Evolutionary conservation across 2,797 vertebrate species (phyloP).

Genomic region (Acestrorhynchus altus): DNA sequence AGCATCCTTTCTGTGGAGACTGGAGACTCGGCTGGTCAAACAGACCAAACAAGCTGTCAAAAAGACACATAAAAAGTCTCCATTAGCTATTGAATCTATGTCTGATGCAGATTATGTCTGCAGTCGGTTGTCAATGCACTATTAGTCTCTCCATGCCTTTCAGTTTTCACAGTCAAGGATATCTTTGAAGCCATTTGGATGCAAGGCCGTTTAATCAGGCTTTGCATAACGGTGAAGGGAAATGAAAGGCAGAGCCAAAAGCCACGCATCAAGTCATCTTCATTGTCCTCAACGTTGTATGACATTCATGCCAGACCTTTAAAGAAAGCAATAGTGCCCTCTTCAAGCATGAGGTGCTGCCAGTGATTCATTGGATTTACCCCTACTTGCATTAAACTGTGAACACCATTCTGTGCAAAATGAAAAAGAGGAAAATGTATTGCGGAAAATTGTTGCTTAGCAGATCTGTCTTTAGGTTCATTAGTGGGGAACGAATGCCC

Average conservation of each 20-base stretch:
- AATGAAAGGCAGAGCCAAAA: conserved; percentile 1
- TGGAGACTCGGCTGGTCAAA: no score
- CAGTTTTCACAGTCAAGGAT: conserved; percentile 31
- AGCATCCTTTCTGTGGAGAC: no score
- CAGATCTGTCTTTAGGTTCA: conserved; percentile 52
- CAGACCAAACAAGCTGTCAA: background rate
- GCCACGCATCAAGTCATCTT: background rate
- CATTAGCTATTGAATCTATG: conserved; percentile 2
- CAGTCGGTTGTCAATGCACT: background rate
- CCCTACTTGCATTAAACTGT: conserved; percentile 7
- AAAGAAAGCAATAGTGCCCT: background rate
- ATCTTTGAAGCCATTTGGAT: conserved; percentile 32
- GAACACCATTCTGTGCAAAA: background rate
- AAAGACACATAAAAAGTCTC: background rate
- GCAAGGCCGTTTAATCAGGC: conserved; percentile 7
- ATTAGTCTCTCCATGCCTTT: background rate
- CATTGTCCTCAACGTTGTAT: conserved; percentile 15
- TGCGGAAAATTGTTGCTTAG: conserved; percentile 42
- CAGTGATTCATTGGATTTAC: conserved; percentile 5
- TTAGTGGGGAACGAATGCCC: conserved; percentile 47
- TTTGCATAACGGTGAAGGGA: conserved; percentile 14
- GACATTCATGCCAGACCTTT: conserved; percentile 1
- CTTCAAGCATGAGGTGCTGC: background rate
- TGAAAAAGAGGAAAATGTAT: background rate
- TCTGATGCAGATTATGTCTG: conserved; percentile 5